Base-by-base conservation (phyloP, 2,888 invertebrate species). In the Stenoptilia bipunctidactyla region DNA sequence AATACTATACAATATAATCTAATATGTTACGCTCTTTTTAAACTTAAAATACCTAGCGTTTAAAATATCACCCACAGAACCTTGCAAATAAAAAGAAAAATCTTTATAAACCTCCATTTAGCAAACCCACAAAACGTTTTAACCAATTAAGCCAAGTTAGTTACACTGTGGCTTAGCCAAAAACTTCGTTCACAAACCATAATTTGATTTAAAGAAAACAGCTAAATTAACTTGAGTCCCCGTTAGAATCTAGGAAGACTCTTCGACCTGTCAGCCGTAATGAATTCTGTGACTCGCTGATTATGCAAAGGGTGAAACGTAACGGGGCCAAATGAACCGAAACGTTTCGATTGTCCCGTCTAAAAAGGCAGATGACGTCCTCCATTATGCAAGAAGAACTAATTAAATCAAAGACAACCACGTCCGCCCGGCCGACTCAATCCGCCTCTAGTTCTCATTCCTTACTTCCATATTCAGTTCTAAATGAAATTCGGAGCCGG, bases 401-500 rank as follows among this genome's bases (percentile, higher is more conserved):
- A 73, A 74, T 75, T 73, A 70, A 72, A 72, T 73, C 60, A 67
- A 66, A 56, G 55, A 53, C 53, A n/a, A 30, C 50, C 27, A 34
- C 35, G 13, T 36, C 27, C 27, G 37, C 36, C 25, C 15, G 14
- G 36, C 27, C 13, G 12, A 27, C 27, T 20, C 37, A 10, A 12
- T 13, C 5, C 20, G 39, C 34, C 37, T 14, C 20, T 20, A 3
- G 8, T 20, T 61, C 61, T 56, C 54, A 63, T 61, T 64, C 34
- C 14, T 13, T 34, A 13, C 34, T 66, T 69, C 67, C 66, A 59
- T 61, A 64, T 72, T 70, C 60, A 49, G 55, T 53, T 62, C 62
- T 59, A 68, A 74, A 72, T 72, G 66, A 72, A 71, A 68, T 67
- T 61, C 54, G 58, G 60, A 56, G 56, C 53, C 59, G 59, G 56